Evolutionary conservation across 2,888 invertebrate species (phyloP).

Genomic region (Eustalomyia histrio): DNA sequence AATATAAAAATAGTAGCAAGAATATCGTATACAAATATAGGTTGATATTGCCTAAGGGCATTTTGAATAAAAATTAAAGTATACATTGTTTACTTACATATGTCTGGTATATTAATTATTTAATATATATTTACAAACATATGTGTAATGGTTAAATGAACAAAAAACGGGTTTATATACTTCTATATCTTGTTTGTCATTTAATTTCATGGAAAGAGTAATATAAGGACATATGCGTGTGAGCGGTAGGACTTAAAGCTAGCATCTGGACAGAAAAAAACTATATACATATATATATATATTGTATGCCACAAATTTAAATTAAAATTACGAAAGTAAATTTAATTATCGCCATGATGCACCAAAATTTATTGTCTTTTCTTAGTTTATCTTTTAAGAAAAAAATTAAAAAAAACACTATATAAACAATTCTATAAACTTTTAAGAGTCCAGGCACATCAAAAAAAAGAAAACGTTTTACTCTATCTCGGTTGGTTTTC

Average conservation of each 20-base stretch:
- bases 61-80: neutral
- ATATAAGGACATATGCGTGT: slow-evolving; percentile 32
- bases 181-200: no score
- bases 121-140: neutral
- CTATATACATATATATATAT: neutral
- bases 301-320: slow-evolving; percentile 37
- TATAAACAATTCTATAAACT: no score
- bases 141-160: neutral
- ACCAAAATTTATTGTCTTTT: no score
- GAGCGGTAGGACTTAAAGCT: no score
- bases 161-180: slow-evolving; percentile 2
- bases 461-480: no score
- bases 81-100: slow-evolving; percentile 6
- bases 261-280: no score
- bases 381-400: no score
- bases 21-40: slow-evolving; percentile 3
- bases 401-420: no score
- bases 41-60: slow-evolving; percentile 3
- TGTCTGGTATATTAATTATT: slow-evolving; percentile 14
- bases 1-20: neutral
- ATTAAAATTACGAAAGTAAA: slow-evolving; percentile 46
- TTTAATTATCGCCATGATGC: slow-evolving; percentile 45
- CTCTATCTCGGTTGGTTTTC: no score
- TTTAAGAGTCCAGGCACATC: no score
- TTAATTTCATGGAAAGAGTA: neutral